Base-by-base conservation (phyloP, 2,888 invertebrate species). In the Pelosia muscerda region DNA sequence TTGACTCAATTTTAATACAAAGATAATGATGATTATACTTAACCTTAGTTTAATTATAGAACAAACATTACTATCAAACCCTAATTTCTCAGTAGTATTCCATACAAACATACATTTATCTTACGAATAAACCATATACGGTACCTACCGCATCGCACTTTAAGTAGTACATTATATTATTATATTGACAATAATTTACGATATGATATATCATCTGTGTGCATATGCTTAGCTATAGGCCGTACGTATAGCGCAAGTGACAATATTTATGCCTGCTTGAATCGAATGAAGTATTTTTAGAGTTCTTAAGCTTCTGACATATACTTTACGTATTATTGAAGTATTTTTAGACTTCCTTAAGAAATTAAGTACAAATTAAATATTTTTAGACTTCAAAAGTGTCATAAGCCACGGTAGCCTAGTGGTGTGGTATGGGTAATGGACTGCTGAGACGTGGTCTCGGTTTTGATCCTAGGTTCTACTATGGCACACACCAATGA, bases 161-260 rank as follows among this genome's bases (percentile, higher is more conserved):
- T 67, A 61, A 62, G 63, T 69, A 63, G 69, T 79, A 71, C 71
- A n/a, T n/a, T n/a, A 77, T 78, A 78, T 75, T 75, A 67, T 75
- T 71, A 65, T 72, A 71, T 69, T 75, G 65, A 68, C 69, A 77
- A 64, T 62, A 62, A 77, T 78, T 78, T 73, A 78, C 69, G 71
- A 77, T 79, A 69, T 58, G 22, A 38, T 15, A 56, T 55, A 57
- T 72, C 76, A 79, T 80, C 68, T 71, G 26, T 11, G 62, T 66
- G 71, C 66, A 68, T 61, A 38, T 66, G 64, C 64, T 34, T 62
- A 31, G 2, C 49, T 49, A 49, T 26, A 66, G n/a, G 23, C 28
- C n/a, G n/a, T 49, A 49, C n/a, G 67, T 57, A 58, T 63, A 31
- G 53, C 3, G 38, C 57, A 13, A 34, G 22, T 65, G 66, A 71